Conservation (phyloP, 2,113 vertebrate species). For the Pontoporia blainvillei region DNA sequence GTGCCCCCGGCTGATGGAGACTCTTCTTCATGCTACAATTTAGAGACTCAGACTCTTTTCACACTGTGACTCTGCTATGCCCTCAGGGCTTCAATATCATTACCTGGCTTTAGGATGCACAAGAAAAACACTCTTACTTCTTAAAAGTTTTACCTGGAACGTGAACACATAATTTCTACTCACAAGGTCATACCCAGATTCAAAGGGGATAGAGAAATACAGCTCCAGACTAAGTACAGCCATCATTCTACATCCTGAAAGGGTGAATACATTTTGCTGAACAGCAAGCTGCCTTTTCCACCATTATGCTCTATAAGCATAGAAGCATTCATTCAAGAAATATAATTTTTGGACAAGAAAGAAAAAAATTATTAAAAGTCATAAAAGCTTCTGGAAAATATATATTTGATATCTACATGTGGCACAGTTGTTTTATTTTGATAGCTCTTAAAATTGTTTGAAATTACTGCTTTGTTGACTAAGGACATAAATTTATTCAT, state of each 20-base stretch:
- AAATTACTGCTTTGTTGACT: background rate
- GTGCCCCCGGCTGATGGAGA: background rate
- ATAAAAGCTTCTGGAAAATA: background rate
- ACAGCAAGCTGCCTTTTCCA: background rate
- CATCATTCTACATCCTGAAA: background rate
- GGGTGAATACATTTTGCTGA: background rate
- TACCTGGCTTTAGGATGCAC: background rate
- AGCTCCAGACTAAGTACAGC: background rate
- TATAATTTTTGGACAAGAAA: background rate
- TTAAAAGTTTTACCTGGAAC: background rate
- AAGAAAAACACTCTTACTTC: background rate
- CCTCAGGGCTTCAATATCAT: background rate
- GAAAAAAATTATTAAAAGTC: background rate
- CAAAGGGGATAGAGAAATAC: background rate
- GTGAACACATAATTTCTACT: background rate
- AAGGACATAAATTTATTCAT: background rate
- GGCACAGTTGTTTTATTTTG: background rate
- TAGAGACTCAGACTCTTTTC: background rate
- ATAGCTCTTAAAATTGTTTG: background rate
- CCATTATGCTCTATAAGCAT: background rate
- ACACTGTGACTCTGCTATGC: background rate
- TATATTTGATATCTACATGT: background rate
- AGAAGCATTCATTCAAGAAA: background rate
- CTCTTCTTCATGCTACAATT: background rate
- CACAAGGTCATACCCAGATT: background rate